These are phyloP conservation scores for Sebastolobus alascanus DNA, from an alignment of 2,797 vertebrate genomes.

Conservation along the genomic window DNA sequence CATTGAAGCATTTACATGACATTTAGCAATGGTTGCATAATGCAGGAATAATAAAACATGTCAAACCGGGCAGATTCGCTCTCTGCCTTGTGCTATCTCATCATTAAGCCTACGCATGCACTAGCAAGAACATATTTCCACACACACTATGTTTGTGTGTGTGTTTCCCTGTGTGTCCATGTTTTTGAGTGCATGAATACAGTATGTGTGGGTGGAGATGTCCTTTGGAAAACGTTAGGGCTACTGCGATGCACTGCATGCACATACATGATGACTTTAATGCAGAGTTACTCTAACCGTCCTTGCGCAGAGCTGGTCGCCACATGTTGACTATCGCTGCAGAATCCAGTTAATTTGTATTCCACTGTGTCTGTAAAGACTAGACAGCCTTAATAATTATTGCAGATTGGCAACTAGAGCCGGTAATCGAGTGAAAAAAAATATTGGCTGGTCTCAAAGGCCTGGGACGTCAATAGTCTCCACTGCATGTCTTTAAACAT, in stretches of 20 bases:
- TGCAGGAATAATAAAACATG: constrained; percentile 77
- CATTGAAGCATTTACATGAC: constrained; percentile 82
- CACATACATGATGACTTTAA: constrained; percentile 24
- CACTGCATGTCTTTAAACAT: constrained; percentile 66
- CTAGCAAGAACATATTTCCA: constrained; percentile 23
- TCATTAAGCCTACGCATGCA: constrained; percentile 44
- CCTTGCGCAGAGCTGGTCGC: constrained; percentile 4
- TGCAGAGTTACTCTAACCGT: constrained; percentile 15
- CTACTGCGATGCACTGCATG: constrained; percentile 10
- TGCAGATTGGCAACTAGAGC: constrained; percentile 60
- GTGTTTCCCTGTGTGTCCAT: constrained; percentile 7
- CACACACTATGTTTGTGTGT: constrained; percentile 9
- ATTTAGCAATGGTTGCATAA: constrained; percentile 79
- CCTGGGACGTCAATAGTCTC: constrained; percentile 64
- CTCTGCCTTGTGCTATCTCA: constrained; percentile 57
- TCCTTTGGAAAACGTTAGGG: constrained; percentile 6
- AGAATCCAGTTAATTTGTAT: constrained; percentile 63
- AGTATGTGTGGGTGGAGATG: constrained; percentile 4
- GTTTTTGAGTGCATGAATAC: background rate
- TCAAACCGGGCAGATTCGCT: constrained; percentile 66
- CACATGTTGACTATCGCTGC: constrained; percentile 1
- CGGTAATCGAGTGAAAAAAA: constrained; percentile 56
- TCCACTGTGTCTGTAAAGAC: constrained; percentile 46
- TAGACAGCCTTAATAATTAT: constrained; percentile 63
- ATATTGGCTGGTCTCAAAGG: constrained; percentile 58